These are phyloP conservation scores for Branchellion lobata DNA, from an alignment of 2,888 invertebrate species.

Conservation along the genomic window DNA sequence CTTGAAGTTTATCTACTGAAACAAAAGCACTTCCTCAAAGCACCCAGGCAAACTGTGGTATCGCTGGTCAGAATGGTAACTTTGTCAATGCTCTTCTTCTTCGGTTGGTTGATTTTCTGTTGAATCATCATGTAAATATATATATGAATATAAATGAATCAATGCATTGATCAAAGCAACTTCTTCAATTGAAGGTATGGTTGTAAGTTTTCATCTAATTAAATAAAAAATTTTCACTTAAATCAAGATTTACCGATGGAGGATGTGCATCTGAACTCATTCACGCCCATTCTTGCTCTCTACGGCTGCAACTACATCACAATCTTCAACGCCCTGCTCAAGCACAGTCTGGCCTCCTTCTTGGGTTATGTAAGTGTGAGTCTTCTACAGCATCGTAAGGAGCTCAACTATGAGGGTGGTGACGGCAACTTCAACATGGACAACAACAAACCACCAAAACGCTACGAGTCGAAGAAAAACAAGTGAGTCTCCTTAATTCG, in stretches of 20 bases:
- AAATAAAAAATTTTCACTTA: too few relatives aligned
- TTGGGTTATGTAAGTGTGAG: background rate
- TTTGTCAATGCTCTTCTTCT: background rate
- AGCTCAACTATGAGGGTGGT: background rate
- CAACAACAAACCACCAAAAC: background rate
- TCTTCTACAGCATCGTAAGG: background rate
- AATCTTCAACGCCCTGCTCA: background rate
- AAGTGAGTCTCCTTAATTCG: background rate
- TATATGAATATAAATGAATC: too few relatives aligned
- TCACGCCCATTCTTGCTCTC: background rate
- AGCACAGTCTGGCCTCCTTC: background rate
- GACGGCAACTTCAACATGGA: background rate
- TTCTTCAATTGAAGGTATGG: too few relatives aligned
- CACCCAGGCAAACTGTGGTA: background rate
- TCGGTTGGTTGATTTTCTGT: background rate
- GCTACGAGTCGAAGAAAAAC: background rate
- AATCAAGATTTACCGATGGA: background rate
- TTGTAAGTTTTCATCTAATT: too few relatives aligned
- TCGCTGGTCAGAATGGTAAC: background rate
- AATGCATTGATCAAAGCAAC: too few relatives aligned
- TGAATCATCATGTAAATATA: background rate
- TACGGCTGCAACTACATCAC: background rate
- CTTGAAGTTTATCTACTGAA: background rate
- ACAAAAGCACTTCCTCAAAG: background rate
- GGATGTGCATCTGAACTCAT: background rate